Evolutionary conservation across 53 echinoderm and acorn worm genomes (phyloP).

Genomic region (Henricia sp.): DNA sequence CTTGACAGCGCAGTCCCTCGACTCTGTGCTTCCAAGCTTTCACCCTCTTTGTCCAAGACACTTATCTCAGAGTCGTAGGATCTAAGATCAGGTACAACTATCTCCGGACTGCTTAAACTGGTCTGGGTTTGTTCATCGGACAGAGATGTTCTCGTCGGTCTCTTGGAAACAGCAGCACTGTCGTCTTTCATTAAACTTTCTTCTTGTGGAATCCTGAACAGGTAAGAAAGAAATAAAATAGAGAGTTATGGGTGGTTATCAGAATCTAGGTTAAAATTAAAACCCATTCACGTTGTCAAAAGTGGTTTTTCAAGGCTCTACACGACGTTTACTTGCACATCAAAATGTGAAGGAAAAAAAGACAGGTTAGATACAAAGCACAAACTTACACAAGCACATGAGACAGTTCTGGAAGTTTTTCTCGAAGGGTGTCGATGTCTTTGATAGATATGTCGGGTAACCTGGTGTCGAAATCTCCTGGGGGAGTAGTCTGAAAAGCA

Average conservation of each 20-base stretch:
- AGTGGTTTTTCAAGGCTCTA: too few species aligned
- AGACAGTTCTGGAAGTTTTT: constrained; percentile 87
- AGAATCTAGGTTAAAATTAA: too few species aligned
- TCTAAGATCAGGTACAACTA: neutral
- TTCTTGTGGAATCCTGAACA: constrained; percentile 19
- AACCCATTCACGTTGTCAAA: too few species aligned
- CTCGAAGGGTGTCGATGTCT: constrained; percentile 68
- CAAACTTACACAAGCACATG: constrained; percentile 68
- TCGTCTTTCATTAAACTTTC: neutral
- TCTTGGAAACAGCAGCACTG: neutral
- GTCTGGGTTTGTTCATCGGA: constrained; percentile 55
- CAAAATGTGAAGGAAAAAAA: too few species aligned
- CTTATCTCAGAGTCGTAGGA: constrained; percentile 14
- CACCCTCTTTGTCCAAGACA: neutral
- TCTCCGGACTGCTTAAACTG: constrained; percentile 22
- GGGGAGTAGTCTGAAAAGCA: constrained; percentile 76
- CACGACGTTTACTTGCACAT: constrained; percentile 58
- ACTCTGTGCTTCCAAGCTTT: neutral
- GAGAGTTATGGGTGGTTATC: too few species aligned
- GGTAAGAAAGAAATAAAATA: too few species aligned
- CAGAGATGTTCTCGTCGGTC: constrained; percentile 3
- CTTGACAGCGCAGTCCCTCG: neutral
- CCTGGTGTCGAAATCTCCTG: constrained; percentile 72
- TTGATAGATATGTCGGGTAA: constrained; percentile 74
- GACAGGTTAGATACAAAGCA: neutral